Percentiles rank a stretch among this genome's conserved stretches.
phyloP scores from a whole-genome alignment of 2,797 vertebrate species.

The Tadarida brasiliensis region DNA sequence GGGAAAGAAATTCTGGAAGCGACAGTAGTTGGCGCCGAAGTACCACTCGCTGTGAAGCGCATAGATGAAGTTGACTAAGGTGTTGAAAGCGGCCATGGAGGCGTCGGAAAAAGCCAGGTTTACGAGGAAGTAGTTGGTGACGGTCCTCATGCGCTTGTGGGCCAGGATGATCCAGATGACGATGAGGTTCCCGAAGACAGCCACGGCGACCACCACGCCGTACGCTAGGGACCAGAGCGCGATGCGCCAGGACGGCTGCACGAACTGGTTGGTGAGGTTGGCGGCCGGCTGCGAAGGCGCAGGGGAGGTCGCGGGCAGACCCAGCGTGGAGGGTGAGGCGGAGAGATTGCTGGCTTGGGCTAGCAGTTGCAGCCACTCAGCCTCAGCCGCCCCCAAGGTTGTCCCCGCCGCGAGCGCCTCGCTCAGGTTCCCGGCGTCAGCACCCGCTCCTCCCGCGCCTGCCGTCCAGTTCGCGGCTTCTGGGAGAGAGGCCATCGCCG shows the following conservation, averaged over 20 bases:
- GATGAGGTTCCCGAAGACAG: slow-evolving; percentile 94
- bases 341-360: neutral
- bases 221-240: slow-evolving; percentile 96
- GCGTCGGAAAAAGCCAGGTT: slow-evolving; percentile 96
- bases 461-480: neutral
- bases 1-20: slow-evolving; percentile 98
- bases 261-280: slow-evolving; percentile 93
- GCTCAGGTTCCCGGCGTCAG: neutral
- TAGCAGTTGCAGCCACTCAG: slow-evolving; percentile 4
- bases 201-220: slow-evolving; percentile 92
- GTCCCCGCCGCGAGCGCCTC: neutral
- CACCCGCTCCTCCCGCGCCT: neutral
- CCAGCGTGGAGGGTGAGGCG: neutral
- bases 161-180: slow-evolving; percentile 98
- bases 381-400: accelerated
- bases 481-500: slow-evolving; percentile 16
- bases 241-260: slow-evolving; percentile 95
- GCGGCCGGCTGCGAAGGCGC: slow-evolving; percentile 56
- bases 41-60: slow-evolving; percentile 96
- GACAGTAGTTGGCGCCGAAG: slow-evolving; percentile 95
- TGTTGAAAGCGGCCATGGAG: slow-evolving; percentile 96
- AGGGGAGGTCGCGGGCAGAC: slow-evolving; percentile 57
- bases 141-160: slow-evolving; percentile 96
- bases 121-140: slow-evolving; percentile 96
- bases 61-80: slow-evolving; percentile 96